A percentile compares a stretch with the other conserved stretches of the same genome.
Conservation (phyloP, 2,797 vertebrate genomes). For the Yasuhikotakia modesta region DNA sequence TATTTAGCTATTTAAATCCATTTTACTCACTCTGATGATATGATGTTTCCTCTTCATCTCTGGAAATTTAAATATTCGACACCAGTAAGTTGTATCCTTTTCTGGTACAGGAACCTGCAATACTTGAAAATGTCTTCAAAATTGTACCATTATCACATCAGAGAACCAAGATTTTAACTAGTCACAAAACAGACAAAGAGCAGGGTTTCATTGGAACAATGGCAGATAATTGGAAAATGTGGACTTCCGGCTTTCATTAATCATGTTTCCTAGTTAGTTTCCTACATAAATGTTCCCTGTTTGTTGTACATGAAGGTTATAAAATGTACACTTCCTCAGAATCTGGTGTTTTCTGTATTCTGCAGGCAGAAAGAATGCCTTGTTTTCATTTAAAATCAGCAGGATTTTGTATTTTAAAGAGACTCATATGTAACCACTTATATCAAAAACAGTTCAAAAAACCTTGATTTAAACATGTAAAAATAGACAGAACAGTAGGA, state of each 20-base stretch:
- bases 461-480: slow-evolving; percentile 13
- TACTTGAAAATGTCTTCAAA: slow-evolving; percentile 53
- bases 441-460: slow-evolving; percentile 13
- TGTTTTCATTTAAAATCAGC: slow-evolving; percentile 32
- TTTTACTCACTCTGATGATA: slow-evolving; percentile 79
- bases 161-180: background rate
- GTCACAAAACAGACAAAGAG: slow-evolving; percentile 11
- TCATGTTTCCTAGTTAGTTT: slow-evolving; percentile 16
- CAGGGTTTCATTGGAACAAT: background rate
- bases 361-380: slow-evolving; percentile 1
- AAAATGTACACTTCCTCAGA: slow-evolving; percentile 37
- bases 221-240: background rate
- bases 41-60: slow-evolving; percentile 82
- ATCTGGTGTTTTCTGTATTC: slow-evolving; percentile 26
- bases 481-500: slow-evolving; percentile 40
- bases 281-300: background rate
- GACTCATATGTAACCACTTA: slow-evolving; percentile 33
- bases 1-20: background rate
- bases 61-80: slow-evolving; percentile 86
- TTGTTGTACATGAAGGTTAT: slow-evolving; percentile 22
- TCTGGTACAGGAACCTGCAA: slow-evolving; percentile 85
- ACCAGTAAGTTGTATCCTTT: slow-evolving; percentile 89
- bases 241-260: slow-evolving; percentile 25
- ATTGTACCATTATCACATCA: background rate
- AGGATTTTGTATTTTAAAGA: slow-evolving; percentile 15